Percentiles rank a stretch among this genome's conserved stretches.
phyloP scores from a whole-genome alignment of 2,797 vertebrate genomes.

The Galagoides demidoff region DNA sequence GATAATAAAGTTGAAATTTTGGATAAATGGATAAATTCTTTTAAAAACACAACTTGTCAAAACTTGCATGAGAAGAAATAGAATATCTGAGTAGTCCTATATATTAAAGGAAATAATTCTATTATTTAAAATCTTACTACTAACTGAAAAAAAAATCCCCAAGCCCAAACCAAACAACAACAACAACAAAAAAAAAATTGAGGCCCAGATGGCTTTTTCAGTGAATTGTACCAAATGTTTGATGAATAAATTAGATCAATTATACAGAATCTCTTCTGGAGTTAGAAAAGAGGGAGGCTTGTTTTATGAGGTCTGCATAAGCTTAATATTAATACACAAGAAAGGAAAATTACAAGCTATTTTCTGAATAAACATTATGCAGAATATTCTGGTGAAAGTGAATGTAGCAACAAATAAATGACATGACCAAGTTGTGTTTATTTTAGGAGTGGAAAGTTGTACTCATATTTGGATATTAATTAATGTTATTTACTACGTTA shows the following conservation, averaged over 20 bases:
- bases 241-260: not conserved
- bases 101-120: constrained; percentile 30
- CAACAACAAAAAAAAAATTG: not conserved
- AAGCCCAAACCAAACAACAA: not conserved
- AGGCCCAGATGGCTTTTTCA: constrained; percentile 4
- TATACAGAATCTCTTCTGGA: constrained; percentile 2
- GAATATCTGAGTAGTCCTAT: not conserved
- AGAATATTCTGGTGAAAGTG: constrained; percentile 13
- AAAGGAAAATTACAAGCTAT: not conserved
- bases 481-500: not conserved
- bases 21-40: not conserved
- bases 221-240: constrained; percentile 24
- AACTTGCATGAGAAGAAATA: constrained; percentile 25
- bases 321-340: not conserved
- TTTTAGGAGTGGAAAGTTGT: not conserved
- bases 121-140: constrained; percentile 7
- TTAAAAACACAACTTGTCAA: constrained; percentile 28
- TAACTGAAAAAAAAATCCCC: not conserved
- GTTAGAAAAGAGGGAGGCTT: not conserved
- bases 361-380: not conserved
- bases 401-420: not conserved
- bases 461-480: not conserved
- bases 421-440: not conserved
- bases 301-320: not conserved
- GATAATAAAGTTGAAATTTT: constrained; percentile 38